Conservation (phyloP, 1,140 invertebrate species). For the Formica exsecta region DNA sequence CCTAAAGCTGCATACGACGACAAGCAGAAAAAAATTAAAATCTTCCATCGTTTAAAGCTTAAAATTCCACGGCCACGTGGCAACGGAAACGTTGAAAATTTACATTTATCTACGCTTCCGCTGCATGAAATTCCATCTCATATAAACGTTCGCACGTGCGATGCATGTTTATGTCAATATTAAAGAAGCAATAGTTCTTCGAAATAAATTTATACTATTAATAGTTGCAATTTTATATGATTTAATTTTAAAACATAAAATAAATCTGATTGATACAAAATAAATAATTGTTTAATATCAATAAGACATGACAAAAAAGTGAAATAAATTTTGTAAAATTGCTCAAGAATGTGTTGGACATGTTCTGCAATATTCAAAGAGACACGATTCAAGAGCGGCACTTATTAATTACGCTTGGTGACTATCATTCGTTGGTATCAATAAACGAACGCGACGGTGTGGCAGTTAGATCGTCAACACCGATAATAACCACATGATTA, state of each 20-base stretch:
- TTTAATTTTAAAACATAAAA: neutral
- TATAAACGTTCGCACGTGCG: neutral
- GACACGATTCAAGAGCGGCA: slow-evolving; percentile 5
- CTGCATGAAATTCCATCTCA: neutral
- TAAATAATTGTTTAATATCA: neutral
- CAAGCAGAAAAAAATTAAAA: slow-evolving; percentile 20
- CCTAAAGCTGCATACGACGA: neutral
- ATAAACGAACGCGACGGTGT: slow-evolving; percentile 45
- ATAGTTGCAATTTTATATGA: neutral
- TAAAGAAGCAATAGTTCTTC: neutral
- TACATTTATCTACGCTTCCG: neutral
- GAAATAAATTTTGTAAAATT: neutral
- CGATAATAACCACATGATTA: slow-evolving; percentile 53
- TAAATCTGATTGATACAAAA: neutral
- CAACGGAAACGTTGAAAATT: slow-evolving; percentile 9
- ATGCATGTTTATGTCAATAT: neutral
- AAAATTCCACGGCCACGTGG: neutral
- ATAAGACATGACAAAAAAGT: neutral
- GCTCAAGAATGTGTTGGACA: neutral
- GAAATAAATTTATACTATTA: neutral
- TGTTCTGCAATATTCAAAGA: neutral
- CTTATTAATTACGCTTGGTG: slow-evolving; percentile 34
- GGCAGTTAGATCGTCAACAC: slow-evolving; percentile 54
- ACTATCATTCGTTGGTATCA: slow-evolving; percentile 52
- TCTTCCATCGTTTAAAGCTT: slow-evolving; percentile 23